These are phyloP conservation scores for Parotocinclus haroldoi DNA, from an alignment of 2,797 vertebrate genomes.

Conservation along the genomic window DNA sequence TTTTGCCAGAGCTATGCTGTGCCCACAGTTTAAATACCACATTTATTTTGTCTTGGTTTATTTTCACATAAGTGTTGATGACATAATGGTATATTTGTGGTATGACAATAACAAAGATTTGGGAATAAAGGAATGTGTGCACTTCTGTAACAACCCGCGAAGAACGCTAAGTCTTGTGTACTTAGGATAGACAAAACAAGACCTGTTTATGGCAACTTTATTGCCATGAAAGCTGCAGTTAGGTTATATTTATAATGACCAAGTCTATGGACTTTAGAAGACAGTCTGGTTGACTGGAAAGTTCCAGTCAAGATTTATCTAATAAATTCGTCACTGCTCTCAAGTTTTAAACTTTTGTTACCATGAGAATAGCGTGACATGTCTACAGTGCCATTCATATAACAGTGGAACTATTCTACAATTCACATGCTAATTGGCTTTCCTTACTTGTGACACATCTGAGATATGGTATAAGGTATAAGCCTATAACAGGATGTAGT, in stretches of 20 bases:
- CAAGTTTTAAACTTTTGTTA: too few relatives aligned
- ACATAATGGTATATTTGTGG: conserved; percentile 5
- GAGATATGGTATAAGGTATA: background rate
- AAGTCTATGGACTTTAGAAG: conserved; percentile 1
- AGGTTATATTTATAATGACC: conserved; percentile 2
- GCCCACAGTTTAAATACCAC: too few relatives aligned
- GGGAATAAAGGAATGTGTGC: background rate
- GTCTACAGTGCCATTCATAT: background rate
- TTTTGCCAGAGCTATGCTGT: too few relatives aligned
- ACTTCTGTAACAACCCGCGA: conserved; percentile 2
- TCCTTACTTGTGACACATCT: background rate
- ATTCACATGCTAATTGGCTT: background rate
- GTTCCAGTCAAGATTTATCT: conserved; percentile 13
- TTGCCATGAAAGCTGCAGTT: background rate
- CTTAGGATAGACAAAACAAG: background rate
- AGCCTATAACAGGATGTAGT: too few relatives aligned
- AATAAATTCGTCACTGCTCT: too few relatives aligned
- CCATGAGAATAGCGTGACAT: background rate
- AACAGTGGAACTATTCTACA: conserved; percentile 11
- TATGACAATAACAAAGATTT: conserved; percentile 1
- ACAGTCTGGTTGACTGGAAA: conserved; percentile 7
- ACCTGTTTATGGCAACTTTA: conserved; percentile 20
- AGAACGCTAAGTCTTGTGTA: background rate
- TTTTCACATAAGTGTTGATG: conserved; percentile 5
- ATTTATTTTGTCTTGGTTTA: background rate